Base-by-base conservation (phyloP, 2,113 vertebrate genomes). In the Chloroceryle aenea region DNA sequence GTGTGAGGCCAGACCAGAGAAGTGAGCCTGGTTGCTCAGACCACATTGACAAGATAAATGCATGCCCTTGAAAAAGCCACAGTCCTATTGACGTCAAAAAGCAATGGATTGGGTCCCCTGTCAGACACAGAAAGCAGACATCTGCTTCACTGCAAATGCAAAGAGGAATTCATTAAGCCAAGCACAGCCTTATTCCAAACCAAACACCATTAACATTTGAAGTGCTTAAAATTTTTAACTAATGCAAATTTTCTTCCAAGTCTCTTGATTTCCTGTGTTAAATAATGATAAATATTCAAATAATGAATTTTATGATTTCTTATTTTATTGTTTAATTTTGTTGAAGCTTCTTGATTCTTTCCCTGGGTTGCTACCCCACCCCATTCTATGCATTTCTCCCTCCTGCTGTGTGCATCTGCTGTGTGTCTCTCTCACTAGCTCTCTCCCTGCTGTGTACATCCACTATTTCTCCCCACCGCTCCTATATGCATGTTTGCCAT, bases 321-420 rank as follows among this genome's bases (percentile, higher is more conserved):
- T 80, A 42, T 63, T 87, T 64, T 92, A 87, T 89, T 95, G 80
- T 73, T 93, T 76, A 40, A 82, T 95, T 95, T 91, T 78, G 29
- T 56, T 50, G 36, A 14, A 14, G 55, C 36, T 91, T 84, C 85
- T 84, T 55, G 52, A 76, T 85, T 64, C 50, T 88, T 92, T 6
- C 61, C 86, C 72, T 25, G 20, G 4, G 29, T 59, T 53, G 78
- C 80, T 93, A 40, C 55, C 83, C 61, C 61, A 12, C 68, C 93
- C 47, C 23, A 7, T 77, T 94, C 93, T 38, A 93, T 82, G 96
- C 94, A 56, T 96, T 88, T 94, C 74, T 85, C 77, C 76, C 93
- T 69, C 97, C 96, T n/a, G 95, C 97, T 95, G 96, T 5, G 95
- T 76, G 92, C 96, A 97, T 97, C 98, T 98, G 97, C 96, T 92